Base-by-base conservation (phyloP, 2,888 invertebrate species). In the Proisotoma minuta region DNA sequence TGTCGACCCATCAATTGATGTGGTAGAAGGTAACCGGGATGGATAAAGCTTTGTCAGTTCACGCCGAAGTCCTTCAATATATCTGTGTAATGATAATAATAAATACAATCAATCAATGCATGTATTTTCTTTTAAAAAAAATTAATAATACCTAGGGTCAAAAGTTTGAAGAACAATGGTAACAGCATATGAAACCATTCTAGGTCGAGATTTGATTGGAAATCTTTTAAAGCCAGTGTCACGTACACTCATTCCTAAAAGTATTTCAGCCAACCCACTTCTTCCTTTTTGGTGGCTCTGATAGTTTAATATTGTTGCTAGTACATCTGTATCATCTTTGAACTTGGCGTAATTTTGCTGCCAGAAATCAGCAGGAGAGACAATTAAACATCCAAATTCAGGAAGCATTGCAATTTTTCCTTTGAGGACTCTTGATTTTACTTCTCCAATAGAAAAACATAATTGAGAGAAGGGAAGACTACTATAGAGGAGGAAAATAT, bases 331-430 rank as follows among this genome's bases (percentile, higher is more conserved):
- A 77, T 94, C 93, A 68, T 86, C 82, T 57, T 87, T 84, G 77
- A 91, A 94, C 47, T 85, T 82, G 74, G 88, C 86, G 28, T 86
- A 80, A 77, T 89, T 89, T 76, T 91, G 88, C 73, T 87, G 86
- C 97, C 97, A 97, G 62, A 97, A 83, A 80, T 92, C 94, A 4
- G 93, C 94, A 0, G 96, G 97, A 1, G 96, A 96, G 8, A 97
- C 79, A 40, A 93, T 81, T 26, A 97, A 82, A 78, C 97, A 97
- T 77, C 87, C 89, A 77, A 92, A 96, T 77, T 95, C 90, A 0
- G 97, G 96, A 68, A 97, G 81, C 59, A 90, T 82, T 22, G 72
- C 63, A 34, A 65, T 60, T 53, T 73, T 81, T 39, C 85, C 84
- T 63, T 83, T 81, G 68, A 83, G 82, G 2, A 78, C 75, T 71